Conservation (phyloP, 1,140 invertebrate species). For the Drosophila kurseongensis region DNA sequence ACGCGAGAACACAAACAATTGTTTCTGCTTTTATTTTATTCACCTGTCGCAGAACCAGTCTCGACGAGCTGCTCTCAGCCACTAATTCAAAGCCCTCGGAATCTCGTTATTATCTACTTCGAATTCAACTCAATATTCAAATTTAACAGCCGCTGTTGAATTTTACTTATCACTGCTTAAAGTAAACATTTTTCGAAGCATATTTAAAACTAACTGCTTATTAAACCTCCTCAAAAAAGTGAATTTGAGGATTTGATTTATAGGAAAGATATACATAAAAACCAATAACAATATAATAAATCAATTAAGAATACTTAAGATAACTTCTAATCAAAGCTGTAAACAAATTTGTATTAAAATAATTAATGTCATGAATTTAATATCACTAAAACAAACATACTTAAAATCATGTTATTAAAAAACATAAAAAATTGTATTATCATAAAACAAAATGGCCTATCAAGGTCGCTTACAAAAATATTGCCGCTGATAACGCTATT, state of each 20-base stretch:
- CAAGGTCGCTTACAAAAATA: conserved; percentile 1
- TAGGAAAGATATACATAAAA: no score
- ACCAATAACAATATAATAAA: no score
- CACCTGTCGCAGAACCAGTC: conserved; percentile 28
- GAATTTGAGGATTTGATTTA: no score
- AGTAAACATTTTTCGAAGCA: not conserved
- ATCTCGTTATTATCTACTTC: not conserved
- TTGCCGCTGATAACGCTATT: conserved; percentile 2
- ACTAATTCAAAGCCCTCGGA: conserved; percentile 23
- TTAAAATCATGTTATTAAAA: no score
- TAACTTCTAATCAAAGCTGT: no score
- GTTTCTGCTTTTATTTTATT: conserved; percentile 20
- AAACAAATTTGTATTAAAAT: no score
- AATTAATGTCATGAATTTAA: no score
- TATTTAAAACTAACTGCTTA: not conserved
- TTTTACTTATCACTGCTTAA: not conserved
- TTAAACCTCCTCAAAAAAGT: no score
- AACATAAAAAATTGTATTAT: not conserved
- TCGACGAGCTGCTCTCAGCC: conserved; percentile 16
- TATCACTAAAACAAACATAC: no score
- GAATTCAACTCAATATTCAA: not conserved
- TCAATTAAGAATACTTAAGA: no score
- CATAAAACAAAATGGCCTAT: not conserved
- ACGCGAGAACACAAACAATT: conserved; percentile 1
- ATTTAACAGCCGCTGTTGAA: not conserved